Percentiles rank a stretch among this genome's conserved stretches.
Conservation (phyloP, 2,113 vertebrate genomes). For the Propithecus coquereli region DNA sequence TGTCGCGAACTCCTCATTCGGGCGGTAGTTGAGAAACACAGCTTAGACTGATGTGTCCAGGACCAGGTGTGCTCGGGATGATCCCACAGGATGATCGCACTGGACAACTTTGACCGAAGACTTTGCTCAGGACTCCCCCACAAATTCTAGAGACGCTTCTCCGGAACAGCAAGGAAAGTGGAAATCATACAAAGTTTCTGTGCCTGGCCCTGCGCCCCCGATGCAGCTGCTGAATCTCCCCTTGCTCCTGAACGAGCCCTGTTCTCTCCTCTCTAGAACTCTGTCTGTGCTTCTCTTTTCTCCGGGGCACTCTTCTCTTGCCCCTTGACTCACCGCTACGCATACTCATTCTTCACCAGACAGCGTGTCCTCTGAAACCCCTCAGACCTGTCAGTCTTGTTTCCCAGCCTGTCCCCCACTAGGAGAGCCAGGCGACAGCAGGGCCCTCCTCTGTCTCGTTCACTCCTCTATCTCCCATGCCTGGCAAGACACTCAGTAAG, state of each 20-base stretch:
- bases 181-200: not conserved
- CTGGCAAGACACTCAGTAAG: not conserved
- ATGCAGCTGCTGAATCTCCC: too few species aligned
- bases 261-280: not conserved
- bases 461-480: too few species aligned
- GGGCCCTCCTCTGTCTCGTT: not conserved
- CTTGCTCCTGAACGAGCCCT: not conserved
- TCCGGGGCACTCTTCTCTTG: not conserved
- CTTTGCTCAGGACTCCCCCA: not conserved
- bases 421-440: not conserved
- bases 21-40: not conserved
- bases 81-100: not conserved
- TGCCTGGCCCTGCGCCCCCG: not conserved
- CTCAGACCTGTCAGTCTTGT: not conserved
- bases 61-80: not conserved
- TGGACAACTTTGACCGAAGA: not conserved
- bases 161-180: not conserved
- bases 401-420: not conserved
- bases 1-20: not conserved
- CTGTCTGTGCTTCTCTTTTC: not conserved
- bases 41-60: not conserved
- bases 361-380: accelerated
- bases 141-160: not conserved
- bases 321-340: not conserved
- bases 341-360: not conserved